These are phyloP conservation scores for Eunapius fragilis DNA, from an alignment of 37 sponge, comb jelly and placozoan species.

Conservation along the genomic window DNA sequence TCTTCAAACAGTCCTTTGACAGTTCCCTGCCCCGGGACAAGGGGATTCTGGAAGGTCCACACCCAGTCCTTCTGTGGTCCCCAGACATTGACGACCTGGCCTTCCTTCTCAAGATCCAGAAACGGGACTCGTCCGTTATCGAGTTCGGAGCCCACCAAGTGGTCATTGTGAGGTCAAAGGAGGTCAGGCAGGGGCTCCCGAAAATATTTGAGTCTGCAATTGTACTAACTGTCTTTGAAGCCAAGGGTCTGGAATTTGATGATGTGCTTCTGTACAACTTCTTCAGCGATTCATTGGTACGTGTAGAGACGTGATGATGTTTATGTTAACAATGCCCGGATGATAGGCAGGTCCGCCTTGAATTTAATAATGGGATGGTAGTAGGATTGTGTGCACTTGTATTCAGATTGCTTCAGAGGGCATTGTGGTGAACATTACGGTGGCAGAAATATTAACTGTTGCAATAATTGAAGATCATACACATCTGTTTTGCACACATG, in stretches of 20 bases:
- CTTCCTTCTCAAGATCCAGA: conserved; percentile 69
- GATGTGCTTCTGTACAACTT: conserved; percentile 91
- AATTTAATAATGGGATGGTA: no score
- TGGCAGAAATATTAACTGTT: no score
- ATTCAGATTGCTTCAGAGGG: no score
- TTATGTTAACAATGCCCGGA: no score
- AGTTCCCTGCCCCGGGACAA: conserved; percentile 55
- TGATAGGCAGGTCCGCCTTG: no score
- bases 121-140: conserved; percentile 66
- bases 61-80: conserved; percentile 71
- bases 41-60: conserved; percentile 83
- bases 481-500: no score
- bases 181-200: conserved; percentile 65
- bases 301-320: no score
- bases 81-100: conserved; percentile 63
- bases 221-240: conserved; percentile 83
- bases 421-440: no score
- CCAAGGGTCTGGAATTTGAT: conserved; percentile 93
- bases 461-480: no score
- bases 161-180: conserved; percentile 83
- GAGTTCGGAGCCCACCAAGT: conserved; percentile 92
- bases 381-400: no score
- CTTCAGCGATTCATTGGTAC: conserved; percentile 82
- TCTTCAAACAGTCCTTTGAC: conserved; percentile 78
- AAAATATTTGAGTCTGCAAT: conserved; percentile 61